A percentile compares a stretch with the other conserved stretches of the same genome.
These are phyloP conservation scores for Anneissia japonica DNA, from an alignment of 35 echinoderm and acorn worm species.

Conservation along the genomic window DNA sequence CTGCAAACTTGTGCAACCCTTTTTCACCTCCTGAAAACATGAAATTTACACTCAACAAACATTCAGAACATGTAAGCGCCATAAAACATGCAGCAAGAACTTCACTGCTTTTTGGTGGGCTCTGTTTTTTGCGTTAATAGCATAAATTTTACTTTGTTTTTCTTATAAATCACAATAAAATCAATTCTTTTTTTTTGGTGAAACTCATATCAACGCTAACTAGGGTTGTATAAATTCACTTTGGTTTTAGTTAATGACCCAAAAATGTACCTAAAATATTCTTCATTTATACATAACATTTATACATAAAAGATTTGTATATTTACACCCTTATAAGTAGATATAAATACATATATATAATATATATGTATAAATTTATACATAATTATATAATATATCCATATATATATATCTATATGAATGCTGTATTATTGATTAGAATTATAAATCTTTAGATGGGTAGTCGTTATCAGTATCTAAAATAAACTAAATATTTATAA, in stretches of 20 bases:
- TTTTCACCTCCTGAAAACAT: too few species aligned
- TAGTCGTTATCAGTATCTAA: too few species aligned
- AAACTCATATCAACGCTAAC: neutral
- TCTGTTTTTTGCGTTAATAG: neutral
- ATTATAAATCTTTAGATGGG: too few species aligned
- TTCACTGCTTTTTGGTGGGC: neutral
- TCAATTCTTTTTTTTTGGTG: neutral
- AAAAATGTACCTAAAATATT: neutral
- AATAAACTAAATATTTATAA: too few species aligned
- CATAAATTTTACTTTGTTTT: neutral
- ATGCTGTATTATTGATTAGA: too few species aligned
- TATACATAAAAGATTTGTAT: neutral
- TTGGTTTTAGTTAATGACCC: neutral
- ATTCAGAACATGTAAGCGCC: neutral
- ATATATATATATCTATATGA: too few species aligned
- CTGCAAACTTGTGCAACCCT: too few species aligned
- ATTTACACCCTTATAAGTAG: neutral
- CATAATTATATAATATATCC: too few species aligned
- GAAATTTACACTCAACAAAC: too few species aligned
- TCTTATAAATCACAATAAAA: neutral
- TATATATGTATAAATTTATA: too few species aligned
- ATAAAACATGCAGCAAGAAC: neutral
- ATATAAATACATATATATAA: neutral
- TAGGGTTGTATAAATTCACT: neutral
- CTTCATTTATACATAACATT: neutral